Conservation (phyloP, 2,888 invertebrate species). For the Troilus luridus region DNA sequence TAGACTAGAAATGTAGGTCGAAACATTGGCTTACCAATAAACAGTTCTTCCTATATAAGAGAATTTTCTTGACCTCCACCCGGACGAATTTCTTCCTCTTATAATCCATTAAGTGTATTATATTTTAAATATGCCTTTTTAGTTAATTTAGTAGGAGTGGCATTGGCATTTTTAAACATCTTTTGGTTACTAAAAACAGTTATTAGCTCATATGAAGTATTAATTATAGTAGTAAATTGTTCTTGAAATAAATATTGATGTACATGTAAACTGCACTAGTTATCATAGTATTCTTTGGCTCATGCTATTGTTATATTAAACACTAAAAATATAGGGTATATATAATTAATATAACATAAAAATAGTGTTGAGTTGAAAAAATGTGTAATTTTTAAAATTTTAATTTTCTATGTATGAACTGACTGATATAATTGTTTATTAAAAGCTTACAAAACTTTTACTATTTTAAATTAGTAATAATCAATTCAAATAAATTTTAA, state of each 20-base stretch:
- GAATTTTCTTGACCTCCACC: no score
- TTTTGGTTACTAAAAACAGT: background rate
- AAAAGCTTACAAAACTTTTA: background rate
- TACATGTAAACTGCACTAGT: background rate
- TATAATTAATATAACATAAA: background rate
- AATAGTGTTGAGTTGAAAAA: background rate
- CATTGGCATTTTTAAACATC: background rate
- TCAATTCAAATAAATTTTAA: background rate
- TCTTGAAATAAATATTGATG: background rate
- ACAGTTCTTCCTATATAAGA: no score
- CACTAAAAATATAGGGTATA: background rate
- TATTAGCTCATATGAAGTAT: background rate
- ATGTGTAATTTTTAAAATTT: background rate
- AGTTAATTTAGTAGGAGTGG: background rate
- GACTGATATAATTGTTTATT: background rate
- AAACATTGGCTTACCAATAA: no score
- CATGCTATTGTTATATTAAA: background rate
- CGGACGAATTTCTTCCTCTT: no score
- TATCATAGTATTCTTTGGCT: background rate
- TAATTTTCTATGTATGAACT: background rate
- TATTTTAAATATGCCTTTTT: background rate
- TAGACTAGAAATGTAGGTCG: no score
- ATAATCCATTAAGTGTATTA: background rate
- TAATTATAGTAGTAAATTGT: background rate
- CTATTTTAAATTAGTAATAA: background rate